Percentiles rank a stretch among this genome's conserved stretches.
phyloP scores from a whole-genome alignment of 2,797 vertebrate genomes.

The Carduelis carduelis region DNA sequence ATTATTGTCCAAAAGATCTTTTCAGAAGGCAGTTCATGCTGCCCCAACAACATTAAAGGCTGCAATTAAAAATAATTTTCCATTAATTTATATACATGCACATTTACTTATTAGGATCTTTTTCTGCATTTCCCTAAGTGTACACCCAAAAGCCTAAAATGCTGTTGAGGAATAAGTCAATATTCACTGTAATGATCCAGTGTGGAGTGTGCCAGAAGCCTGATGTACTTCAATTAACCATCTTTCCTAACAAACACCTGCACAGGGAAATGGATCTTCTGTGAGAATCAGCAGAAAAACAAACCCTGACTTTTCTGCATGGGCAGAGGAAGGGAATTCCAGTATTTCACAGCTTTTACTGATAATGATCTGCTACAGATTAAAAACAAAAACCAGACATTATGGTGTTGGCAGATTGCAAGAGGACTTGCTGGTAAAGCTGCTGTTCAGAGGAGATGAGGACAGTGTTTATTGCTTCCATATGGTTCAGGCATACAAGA shows the following conservation, averaged over 20 bases:
- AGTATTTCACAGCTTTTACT: slow-evolving; percentile 55
- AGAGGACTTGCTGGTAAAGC: slow-evolving; percentile 60
- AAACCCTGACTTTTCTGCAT: not conserved
- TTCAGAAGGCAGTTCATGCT: not conserved
- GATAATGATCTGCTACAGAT: slow-evolving; percentile 55
- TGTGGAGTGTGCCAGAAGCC: not conserved
- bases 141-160: not conserved
- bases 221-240: not conserved
- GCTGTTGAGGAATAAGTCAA: not conserved
- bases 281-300: not conserved
- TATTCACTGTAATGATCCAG: not conserved
- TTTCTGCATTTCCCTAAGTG: not conserved
- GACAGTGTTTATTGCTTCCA: slow-evolving; percentile 54
- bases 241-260: not conserved
- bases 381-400: slow-evolving; percentile 49
- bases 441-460: slow-evolving; percentile 49
- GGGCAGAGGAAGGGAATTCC: slow-evolving; percentile 7
- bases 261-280: not conserved
- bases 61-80: slow-evolving; percentile 31
- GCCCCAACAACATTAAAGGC: not conserved
- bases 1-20: slow-evolving; percentile 35
- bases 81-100: slow-evolving; percentile 17
- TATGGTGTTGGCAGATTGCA: slow-evolving; percentile 61
- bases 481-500: slow-evolving; percentile 32
- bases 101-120: not conserved